Evolutionary conservation across 2,888 invertebrate genomes (phyloP), one percentile per base, ranked within the genome.

Genomic region (Tanytarsus gracilentus): DNA sequence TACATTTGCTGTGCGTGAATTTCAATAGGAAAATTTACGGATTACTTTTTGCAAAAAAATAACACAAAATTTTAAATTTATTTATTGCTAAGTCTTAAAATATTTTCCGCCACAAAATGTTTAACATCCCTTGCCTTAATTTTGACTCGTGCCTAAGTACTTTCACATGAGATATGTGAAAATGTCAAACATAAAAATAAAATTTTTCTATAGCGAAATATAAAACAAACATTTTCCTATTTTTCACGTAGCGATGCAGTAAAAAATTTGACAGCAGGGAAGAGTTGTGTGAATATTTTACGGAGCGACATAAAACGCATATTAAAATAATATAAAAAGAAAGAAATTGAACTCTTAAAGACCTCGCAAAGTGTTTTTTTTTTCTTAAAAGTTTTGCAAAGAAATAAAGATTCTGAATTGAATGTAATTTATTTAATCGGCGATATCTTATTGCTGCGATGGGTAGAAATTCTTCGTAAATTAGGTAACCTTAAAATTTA

Each of bases 371-470:
- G n/a, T 3, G 16, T 36, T 14, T 36, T 36, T 36, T 14, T 36
- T 36, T 5, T 30, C 2, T 30, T 30, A 11, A 3, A 11, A 11
- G 30, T 30, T 9, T 36, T 33, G 36, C 14, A 1, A 7, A 36
- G 14, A 52, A 21, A 52, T 7, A 49, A 26, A 11, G 26, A 33
- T 36, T 30, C 23, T n/a, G 21, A 49, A 33, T 36, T 53, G 30
- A 53, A 53, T 53, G 53, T 53, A 33, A 53, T 53, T 53, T 53
- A 53, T 53, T 29, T 53, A 33, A 53, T 33, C 53, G 33, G 33
- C 16, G 36, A 53, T 36, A 36, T 36, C 36, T 36, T 16, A 36
- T 14, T 36, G 36, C 14, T 14, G 16, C 14, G n/a, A 1, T 36
- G n/a, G 36, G 2, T 29, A 7, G 36, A 16, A 16, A 16, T 36